These are phyloP conservation scores for Corythornis cristatus DNA, from an alignment of 2,113 vertebrate genomes.

Conservation along the genomic window DNA sequence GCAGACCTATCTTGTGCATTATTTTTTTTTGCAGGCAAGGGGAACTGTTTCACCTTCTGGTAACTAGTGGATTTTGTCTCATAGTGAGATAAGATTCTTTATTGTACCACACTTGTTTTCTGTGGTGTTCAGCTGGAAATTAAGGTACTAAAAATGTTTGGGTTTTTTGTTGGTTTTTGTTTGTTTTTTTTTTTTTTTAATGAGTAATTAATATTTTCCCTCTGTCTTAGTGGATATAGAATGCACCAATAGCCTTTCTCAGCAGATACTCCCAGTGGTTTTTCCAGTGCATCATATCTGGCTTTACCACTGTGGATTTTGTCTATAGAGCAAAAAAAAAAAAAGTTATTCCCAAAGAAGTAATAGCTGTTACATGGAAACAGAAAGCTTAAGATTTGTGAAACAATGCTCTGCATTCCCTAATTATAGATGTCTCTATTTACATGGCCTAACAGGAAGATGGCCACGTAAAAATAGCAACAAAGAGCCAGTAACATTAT, in stretches of 20 bases:
- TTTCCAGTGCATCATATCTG: not conserved
- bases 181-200: not conserved
- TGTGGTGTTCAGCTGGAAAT: not conserved
- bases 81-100: not conserved
- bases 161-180: not conserved
- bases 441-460: slow-evolving; percentile 44
- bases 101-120: not conserved
- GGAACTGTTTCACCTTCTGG: not conserved
- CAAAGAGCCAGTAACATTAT: slow-evolving; percentile 8
- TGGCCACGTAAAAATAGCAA: slow-evolving; percentile 61
- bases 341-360: slow-evolving; percentile 13
- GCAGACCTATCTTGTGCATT: not conserved
- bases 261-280: not conserved
- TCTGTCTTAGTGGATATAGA: not conserved
- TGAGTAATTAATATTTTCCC: not conserved
- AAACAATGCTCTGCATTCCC: not conserved
- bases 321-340: not conserved
- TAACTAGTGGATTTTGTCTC: not conserved
- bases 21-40: not conserved
- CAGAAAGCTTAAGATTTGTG: not conserved
- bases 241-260: not conserved
- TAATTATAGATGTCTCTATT: slow-evolving; percentile 49
- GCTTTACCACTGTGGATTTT: not conserved
- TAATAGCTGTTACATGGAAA: not conserved
- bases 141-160: not conserved